Percentiles rank a stretch among this genome's conserved stretches.
These are phyloP conservation scores for Solen grandis DNA, from an alignment of 1,140 invertebrate species.

Conservation along the genomic window DNA sequence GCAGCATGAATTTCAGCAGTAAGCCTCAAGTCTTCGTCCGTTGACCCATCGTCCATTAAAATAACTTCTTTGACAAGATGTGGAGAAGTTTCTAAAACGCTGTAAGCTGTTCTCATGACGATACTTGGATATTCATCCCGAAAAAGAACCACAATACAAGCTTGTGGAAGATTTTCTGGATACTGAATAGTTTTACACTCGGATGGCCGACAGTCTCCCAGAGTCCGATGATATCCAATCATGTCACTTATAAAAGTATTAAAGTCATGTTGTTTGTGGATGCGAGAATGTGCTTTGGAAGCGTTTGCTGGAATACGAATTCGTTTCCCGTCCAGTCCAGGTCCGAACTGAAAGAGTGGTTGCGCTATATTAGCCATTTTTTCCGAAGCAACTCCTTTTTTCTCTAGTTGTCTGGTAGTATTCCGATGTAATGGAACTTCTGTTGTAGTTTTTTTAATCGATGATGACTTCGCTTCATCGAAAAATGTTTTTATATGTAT, in stretches of 20 bases:
- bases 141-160: slow-evolving; percentile 90
- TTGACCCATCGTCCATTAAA: slow-evolving; percentile 88
- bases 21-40: not conserved
- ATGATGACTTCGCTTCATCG: too few species aligned
- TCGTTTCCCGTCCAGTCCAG: too few species aligned
- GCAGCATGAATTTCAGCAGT: slow-evolving; percentile 9
- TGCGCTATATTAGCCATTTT: too few species aligned
- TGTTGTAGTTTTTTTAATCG: too few species aligned
- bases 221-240: slow-evolving; percentile 3
- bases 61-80: slow-evolving; percentile 92
- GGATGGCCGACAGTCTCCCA: slow-evolving; percentile 17
- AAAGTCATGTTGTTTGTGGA: slow-evolving; percentile 5
- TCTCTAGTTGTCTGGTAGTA: too few species aligned
- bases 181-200: slow-evolving; percentile 25
- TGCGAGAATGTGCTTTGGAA: too few species aligned
- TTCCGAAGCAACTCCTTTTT: too few species aligned
- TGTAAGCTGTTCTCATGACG: slow-evolving; percentile 91
- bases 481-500: too few species aligned
- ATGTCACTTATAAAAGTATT: slow-evolving; percentile 29
- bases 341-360: too few species aligned
- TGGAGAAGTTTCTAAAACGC: slow-evolving; percentile 91
- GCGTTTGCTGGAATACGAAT: too few species aligned
- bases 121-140: slow-evolving; percentile 93
- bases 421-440: too few species aligned
- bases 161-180: slow-evolving; percentile 79